A percentile compares a stretch with the other conserved stretches of the same genome.
phyloP scores from a whole-genome alignment of 2,888 invertebrate species.

The Chironomus riparius region DNA sequence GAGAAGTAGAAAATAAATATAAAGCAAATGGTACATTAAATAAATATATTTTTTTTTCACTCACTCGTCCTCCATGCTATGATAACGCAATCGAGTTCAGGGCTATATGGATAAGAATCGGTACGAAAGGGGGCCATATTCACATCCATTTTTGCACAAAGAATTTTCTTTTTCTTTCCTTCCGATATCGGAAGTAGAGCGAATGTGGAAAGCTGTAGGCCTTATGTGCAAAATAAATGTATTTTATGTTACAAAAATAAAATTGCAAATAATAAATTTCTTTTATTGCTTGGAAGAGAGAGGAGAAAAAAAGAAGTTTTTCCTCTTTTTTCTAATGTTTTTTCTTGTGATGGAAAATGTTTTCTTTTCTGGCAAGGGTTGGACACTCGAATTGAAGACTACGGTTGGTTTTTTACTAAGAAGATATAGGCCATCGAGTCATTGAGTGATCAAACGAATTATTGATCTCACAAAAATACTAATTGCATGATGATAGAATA shows the following conservation, averaged over 20 bases:
- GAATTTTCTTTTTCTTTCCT: too few species aligned
- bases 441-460: too few species aligned
- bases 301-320: not conserved
- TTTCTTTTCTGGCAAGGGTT: not conserved
- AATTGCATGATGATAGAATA: too few species aligned
- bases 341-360: not conserved
- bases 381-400: too few species aligned
- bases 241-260: slow-evolving; percentile 6
- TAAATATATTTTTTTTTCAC: slow-evolving; percentile 2
- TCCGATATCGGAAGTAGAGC: not conserved
- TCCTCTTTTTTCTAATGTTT: not conserved
- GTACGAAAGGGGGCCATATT: too few species aligned
- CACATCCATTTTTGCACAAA: too few species aligned
- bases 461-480: too few species aligned
- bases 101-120: too few species aligned
- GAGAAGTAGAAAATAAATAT: not conserved
- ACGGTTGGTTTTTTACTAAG: too few species aligned
- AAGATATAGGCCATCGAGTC: too few species aligned
- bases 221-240: slow-evolving; percentile 7
- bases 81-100: too few species aligned
- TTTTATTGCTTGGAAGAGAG: slow-evolving; percentile 14
- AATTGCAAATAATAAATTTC: slow-evolving; percentile 26
- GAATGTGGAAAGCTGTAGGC: not conserved
- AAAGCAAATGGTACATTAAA: slow-evolving; percentile 13
- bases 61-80: too few species aligned